Conservation (phyloP, 1,140 invertebrate species). For the Notospermus geniculatus region DNA sequence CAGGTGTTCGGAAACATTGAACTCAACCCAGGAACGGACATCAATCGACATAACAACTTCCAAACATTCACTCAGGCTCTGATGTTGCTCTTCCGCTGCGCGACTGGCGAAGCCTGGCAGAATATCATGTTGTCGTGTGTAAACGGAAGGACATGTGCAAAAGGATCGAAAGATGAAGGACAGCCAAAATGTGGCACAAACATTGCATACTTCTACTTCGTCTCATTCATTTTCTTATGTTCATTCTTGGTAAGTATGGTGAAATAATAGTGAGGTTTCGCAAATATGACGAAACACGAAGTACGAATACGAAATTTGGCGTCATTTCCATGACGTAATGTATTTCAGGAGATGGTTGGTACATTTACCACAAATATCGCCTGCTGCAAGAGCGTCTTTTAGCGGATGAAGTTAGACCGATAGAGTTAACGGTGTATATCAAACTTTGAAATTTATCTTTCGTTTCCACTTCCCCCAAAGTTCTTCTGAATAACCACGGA, state of each 20-base stretch:
- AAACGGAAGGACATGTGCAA: slow-evolving; percentile 47
- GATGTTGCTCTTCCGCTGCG: slow-evolving; percentile 99
- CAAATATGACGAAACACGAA: too few relatives aligned
- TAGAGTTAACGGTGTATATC: too few relatives aligned
- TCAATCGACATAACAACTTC: slow-evolving; percentile 99
- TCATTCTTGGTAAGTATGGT: slow-evolving; percentile 84
- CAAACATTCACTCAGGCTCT: slow-evolving; percentile 96
- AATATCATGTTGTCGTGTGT: slow-evolving; percentile 88
- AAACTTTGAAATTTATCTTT: too few relatives aligned
- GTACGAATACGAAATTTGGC: too few relatives aligned
- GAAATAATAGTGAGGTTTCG: background rate
- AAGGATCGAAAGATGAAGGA: slow-evolving; percentile 54
- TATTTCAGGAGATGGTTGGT: too few relatives aligned
- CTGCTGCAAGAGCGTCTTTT: too few relatives aligned
- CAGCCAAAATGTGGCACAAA: slow-evolving; percentile 82
- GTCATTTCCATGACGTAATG: too few relatives aligned
- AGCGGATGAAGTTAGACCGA: too few relatives aligned
- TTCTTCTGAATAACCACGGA: too few relatives aligned
- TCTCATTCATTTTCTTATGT: slow-evolving; percentile 99
- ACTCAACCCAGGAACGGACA: slow-evolving; percentile 79
- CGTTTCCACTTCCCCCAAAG: too few relatives aligned
- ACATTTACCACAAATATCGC: too few relatives aligned
- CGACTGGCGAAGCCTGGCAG: slow-evolving; percentile 99
- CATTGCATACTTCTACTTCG: slow-evolving; percentile 96
- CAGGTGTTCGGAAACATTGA: slow-evolving; percentile 86